Evolutionary conservation across 2,888 invertebrate genomes (phyloP).

Genomic region (Corythucha ciliata): DNA sequence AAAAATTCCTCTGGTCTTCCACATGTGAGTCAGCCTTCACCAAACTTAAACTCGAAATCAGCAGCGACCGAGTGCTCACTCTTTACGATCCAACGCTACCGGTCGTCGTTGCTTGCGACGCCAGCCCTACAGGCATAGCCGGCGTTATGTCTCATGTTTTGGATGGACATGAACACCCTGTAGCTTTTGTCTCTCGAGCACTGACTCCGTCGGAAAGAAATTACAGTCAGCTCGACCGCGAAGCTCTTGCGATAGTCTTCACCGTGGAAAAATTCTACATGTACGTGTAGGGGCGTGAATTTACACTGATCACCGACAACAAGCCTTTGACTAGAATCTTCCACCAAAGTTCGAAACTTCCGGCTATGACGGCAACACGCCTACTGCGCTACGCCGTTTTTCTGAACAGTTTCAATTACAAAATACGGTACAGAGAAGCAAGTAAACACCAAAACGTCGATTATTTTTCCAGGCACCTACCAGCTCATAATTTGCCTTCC

Average conservation of each 20-base stretch:
- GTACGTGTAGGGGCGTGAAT: conserved; percentile 14
- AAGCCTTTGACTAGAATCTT: conserved; percentile 7
- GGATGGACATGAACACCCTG: conserved; percentile 24
- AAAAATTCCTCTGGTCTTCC: conserved; percentile 26
- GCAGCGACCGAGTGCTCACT: conserved; percentile 29
- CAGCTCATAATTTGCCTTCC: too few species aligned
- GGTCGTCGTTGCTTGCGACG: conserved; percentile 28
- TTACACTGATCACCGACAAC: conserved; percentile 41
- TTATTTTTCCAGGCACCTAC: too few species aligned
- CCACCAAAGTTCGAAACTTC: background rate
- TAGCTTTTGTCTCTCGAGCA: conserved; percentile 29
- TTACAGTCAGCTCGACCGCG: conserved; percentile 27
- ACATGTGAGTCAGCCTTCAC: conserved; percentile 31
- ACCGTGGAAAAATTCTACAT: conserved; percentile 4
- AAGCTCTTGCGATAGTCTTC: conserved; percentile 21
- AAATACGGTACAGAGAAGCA: conserved; percentile 4
- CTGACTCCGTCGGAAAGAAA: conserved; percentile 26
- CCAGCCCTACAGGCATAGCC: conserved; percentile 9
- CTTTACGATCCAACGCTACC: conserved; percentile 31
- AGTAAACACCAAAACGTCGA: too few species aligned
- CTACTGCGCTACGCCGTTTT: conserved; percentile 6
- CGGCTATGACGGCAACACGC: conserved; percentile 3
- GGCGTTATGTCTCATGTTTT: conserved; percentile 9
- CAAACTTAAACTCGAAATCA: conserved; percentile 32
- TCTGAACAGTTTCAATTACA: conserved; percentile 7